These are phyloP conservation scores for Turritopsis dohrnii DNA, from an alignment of 30 jellyfish, hydroid and myxozoan species.

Conservation along the genomic window DNA sequence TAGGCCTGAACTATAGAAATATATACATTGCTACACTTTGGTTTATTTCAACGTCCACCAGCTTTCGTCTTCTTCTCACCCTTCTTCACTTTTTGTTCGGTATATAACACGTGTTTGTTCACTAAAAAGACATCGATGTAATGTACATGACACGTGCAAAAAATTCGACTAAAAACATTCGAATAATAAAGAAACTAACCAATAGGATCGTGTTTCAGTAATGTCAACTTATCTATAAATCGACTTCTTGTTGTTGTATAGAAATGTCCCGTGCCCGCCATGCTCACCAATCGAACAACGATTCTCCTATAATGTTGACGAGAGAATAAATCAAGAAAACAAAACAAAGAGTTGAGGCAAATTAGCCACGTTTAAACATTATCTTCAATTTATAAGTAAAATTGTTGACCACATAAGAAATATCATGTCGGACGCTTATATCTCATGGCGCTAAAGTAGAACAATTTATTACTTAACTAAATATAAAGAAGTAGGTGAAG, in stretches of 20 bases:
- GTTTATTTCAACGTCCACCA: slow-evolving; percentile 32
- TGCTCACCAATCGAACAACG: slow-evolving; percentile 82
- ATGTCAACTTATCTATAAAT: slow-evolving; percentile 42
- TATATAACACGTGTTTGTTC: slow-evolving; percentile 74
- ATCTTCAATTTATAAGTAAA: too few species aligned
- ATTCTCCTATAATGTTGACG: slow-evolving; percentile 48
- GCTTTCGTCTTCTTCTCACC: slow-evolving; percentile 90
- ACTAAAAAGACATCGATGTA: slow-evolving; percentile 29
- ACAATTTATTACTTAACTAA: too few species aligned
- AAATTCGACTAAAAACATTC: neutral
- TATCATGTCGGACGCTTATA: too few species aligned
- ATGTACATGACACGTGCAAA: neutral
- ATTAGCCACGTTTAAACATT: too few species aligned
- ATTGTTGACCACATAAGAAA: too few species aligned
- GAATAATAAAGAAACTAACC: slow-evolving; percentile 35
- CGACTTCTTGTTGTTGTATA: slow-evolving; percentile 80
- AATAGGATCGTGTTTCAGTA: slow-evolving; percentile 80
- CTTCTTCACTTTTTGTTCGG: slow-evolving; percentile 76
- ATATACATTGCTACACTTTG: neutral
- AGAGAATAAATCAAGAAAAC: neutral
- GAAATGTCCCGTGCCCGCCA: slow-evolving; percentile 91
- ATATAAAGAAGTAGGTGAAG: too few species aligned
- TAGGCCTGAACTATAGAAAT: too few species aligned
- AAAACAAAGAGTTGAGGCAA: too few species aligned
- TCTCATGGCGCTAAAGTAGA: too few species aligned